Percentiles rank a stretch among this genome's conserved stretches.
phyloP scores from a whole-genome alignment of 2,888 invertebrate genomes.

The Stenurella melanura region DNA sequence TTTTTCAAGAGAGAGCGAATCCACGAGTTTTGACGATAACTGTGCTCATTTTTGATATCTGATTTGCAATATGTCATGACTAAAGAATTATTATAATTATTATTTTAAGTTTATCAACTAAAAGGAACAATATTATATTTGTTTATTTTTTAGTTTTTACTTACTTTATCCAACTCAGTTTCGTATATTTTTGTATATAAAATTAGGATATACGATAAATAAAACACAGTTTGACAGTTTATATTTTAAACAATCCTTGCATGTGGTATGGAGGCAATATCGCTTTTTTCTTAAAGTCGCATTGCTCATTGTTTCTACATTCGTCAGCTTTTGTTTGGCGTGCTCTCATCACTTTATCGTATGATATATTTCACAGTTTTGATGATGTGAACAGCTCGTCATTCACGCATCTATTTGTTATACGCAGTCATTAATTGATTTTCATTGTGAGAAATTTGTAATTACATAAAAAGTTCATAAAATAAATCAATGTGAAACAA shows the following conservation, averaged over 20 bases:
- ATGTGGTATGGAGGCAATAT: not conserved
- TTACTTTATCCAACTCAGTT: no score
- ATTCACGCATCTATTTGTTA: not conserved
- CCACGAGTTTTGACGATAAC: no score
- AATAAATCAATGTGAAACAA: slow-evolving; percentile 8
- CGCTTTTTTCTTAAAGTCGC: not conserved
- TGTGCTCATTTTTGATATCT: no score
- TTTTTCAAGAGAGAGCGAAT: no score
- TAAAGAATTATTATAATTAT: no score
- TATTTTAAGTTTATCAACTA: no score
- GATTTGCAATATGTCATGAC: no score
- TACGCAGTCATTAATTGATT: not conserved
- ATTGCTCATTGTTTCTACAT: not conserved
- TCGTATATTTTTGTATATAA: not conserved
- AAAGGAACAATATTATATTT: no score
- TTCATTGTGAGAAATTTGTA: not conserved
- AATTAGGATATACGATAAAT: not conserved
- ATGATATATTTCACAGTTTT: not conserved
- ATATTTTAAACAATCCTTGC: not conserved
- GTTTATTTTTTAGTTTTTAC: no score
- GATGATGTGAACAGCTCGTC: not conserved
- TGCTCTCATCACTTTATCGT: not conserved
- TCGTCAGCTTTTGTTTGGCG: not conserved
- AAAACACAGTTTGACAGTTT: no score
- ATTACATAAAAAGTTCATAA: slow-evolving; percentile 4